Conservation (phyloP, 2,797 vertebrate genomes). For the Florisuga fusca region DNA sequence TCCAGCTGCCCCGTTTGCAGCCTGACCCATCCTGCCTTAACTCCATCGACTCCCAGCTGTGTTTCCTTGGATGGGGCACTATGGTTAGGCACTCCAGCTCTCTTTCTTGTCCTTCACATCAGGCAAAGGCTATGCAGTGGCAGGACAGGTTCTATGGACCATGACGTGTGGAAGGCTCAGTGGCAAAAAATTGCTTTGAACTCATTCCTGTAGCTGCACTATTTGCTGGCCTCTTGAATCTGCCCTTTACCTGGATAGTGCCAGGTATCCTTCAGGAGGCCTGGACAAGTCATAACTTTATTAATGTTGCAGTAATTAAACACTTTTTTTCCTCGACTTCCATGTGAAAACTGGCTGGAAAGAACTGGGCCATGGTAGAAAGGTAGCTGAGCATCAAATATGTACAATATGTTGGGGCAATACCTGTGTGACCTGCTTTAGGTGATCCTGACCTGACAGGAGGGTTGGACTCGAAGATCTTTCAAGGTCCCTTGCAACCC, state of each 20-base stretch:
- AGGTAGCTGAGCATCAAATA: background rate
- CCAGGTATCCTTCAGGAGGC: background rate
- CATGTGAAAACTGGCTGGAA: background rate
- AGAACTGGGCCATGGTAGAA: background rate
- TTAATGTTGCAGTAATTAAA: background rate
- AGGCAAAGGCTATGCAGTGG: background rate
- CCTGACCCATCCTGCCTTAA: background rate
- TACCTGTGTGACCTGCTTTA: background rate
- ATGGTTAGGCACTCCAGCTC: rapidly evolving
- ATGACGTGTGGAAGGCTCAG: background rate
- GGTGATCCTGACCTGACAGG: too few species aligned
- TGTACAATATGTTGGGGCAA: background rate
- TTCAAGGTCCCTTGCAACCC: too few species aligned
- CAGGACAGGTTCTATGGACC: background rate
- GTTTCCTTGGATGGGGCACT: rapidly evolving
- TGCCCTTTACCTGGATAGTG: background rate
- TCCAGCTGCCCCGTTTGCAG: background rate
- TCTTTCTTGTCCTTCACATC: background rate
- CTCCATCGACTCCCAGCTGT: background rate
- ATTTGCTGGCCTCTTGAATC: background rate
- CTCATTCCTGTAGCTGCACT: background rate
- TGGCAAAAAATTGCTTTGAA: background rate
- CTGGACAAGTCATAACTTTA: background rate
- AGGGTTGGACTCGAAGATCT: too few species aligned
- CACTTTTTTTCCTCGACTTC: background rate